Evolutionary conservation across 2,113 vertebrate genomes (phyloP).

Genomic region (Anhinga rufa): DNA sequence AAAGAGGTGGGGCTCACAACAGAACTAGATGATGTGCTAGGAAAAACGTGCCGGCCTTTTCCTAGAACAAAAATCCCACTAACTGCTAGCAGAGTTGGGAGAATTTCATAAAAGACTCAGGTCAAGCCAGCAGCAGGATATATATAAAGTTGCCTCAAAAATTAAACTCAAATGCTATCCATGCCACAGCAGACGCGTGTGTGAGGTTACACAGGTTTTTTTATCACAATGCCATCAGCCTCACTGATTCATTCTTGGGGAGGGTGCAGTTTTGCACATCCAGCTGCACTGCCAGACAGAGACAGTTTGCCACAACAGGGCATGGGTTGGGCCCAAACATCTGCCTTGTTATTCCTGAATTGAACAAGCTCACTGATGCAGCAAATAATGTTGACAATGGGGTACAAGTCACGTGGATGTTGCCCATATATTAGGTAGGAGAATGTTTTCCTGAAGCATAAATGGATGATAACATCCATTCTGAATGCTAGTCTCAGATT

Average conservation of each 20-base stretch:
- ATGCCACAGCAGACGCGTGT: accelerated
- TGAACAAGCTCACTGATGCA: neutral
- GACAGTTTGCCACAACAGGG: neutral
- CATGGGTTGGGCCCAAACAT: neutral
- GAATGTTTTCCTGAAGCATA: neutral
- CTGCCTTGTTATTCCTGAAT: neutral
- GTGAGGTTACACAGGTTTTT: neutral
- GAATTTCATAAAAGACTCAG: neutral
- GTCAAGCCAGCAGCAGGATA: neutral
- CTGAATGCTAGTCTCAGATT: neutral
- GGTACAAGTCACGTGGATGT: neutral
- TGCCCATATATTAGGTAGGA: neutral
- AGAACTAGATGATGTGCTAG: neutral
- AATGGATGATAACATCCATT: neutral
- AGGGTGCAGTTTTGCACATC: neutral
- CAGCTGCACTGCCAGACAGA: neutral
- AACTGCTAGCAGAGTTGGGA: neutral
- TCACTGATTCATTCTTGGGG: neutral
- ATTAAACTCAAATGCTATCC: neutral
- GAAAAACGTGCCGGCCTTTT: neutral
- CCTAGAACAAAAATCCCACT: neutral
- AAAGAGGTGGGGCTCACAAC: neutral
- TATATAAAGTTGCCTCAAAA: neutral
- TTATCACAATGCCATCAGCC: neutral
- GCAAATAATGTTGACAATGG: neutral